phyloP scores from a whole-genome alignment of 2,888 invertebrate species.

The Drosophila multiciliata region DNA sequence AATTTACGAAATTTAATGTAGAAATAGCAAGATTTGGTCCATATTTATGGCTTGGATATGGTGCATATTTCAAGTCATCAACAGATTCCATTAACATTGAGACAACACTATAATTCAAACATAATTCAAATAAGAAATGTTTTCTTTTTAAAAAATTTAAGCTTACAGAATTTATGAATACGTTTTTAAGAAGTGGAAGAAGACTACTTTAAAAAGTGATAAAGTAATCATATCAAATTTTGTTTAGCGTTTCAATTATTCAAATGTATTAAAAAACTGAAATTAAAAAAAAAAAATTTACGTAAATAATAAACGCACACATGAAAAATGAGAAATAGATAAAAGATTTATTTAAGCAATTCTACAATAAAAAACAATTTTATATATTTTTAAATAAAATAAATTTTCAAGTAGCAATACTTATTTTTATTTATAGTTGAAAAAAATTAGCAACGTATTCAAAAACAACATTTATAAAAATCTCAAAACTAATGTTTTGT shows the following conservation, averaged over 20 bases:
- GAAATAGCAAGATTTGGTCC: neutral
- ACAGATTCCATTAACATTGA: slow-evolving; percentile 16
- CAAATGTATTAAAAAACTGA: neutral
- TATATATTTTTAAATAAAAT: neutral
- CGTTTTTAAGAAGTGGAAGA: neutral
- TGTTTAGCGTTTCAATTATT: neutral
- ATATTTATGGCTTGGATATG: neutral
- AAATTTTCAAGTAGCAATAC: neutral
- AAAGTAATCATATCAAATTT: neutral
- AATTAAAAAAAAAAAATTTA: too few relatives aligned
- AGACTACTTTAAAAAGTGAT: neutral
- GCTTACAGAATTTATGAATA: neutral
- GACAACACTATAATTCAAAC: slow-evolving; percentile 10
- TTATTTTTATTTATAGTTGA: neutral
- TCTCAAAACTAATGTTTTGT: neutral
- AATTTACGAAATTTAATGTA: neutral
- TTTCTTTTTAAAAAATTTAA: neutral
- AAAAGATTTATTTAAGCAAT: neutral
- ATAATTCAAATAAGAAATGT: neutral
- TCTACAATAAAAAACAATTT: neutral
- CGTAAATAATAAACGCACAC: too few relatives aligned
- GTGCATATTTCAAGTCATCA: neutral
- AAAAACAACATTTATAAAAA: neutral
- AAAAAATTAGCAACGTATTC: neutral
- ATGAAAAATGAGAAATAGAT: neutral